A percentile compares a stretch with the other conserved stretches of the same genome.
Conservation (phyloP, 2,888 invertebrate genomes). For the Megalurothrips usitatus region DNA sequence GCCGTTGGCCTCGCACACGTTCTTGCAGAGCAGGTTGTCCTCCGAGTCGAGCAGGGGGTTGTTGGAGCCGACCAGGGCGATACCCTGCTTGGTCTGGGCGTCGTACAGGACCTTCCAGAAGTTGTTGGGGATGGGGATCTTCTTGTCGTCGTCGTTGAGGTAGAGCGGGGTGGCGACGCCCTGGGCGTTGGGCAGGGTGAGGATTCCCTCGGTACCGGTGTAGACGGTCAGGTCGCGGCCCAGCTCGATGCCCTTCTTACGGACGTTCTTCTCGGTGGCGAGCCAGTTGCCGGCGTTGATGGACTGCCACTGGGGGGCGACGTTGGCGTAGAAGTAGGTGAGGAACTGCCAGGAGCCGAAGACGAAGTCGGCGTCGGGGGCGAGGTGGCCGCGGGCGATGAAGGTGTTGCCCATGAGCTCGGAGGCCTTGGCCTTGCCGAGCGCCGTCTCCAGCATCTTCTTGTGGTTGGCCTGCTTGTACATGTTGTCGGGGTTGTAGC, state of each 20-base stretch:
- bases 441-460: background rate
- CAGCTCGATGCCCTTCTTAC: conserved; percentile 44
- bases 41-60: conserved; percentile 47
- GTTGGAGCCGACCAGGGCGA: conserved; percentile 52
- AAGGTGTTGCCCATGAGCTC: conserved; percentile 37
- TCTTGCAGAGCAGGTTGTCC: conserved; percentile 43
- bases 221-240: conserved; percentile 44
- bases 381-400: conserved; percentile 51
- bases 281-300: conserved; percentile 53
- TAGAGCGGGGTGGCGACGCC: conserved; percentile 44
- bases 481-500: conserved; percentile 15
- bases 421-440: background rate
- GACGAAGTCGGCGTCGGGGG: conserved; percentile 53
- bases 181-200: conserved; percentile 46
- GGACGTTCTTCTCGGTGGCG: conserved; percentile 47
- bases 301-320: conserved; percentile 51
- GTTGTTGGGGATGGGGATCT: conserved; percentile 49
- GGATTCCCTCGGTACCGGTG: conserved; percentile 48
- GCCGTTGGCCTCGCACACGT: conserved; percentile 45
- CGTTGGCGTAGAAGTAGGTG: conserved; percentile 53
- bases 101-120: conserved; percentile 51
- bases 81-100: conserved; percentile 44
- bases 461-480: conserved; percentile 19
- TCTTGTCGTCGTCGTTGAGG: conserved; percentile 43
- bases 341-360: conserved; percentile 48